Percentiles rank a stretch among this genome's conserved stretches.
Evolutionary conservation across 2,113 vertebrate species (phyloP).

Genomic region (Cyprinus carpio): DNA sequence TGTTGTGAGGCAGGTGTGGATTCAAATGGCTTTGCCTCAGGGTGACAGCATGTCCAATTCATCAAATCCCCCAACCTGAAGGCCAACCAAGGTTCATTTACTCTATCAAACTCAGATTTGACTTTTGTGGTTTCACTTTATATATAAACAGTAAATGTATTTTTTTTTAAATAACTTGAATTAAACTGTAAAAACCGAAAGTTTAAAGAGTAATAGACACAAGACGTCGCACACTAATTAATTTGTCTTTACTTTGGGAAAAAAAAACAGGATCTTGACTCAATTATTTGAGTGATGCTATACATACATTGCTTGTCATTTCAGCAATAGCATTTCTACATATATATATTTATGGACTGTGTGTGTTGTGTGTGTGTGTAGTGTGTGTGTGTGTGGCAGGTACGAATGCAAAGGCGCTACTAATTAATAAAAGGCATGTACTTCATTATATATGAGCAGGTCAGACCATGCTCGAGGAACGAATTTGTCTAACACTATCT

Average conservation of each 20-base stretch:
- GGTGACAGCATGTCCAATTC: slow-evolving; percentile 5
- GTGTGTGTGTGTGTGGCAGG: background rate
- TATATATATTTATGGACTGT: too few relatives aligned
- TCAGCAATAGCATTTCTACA: background rate
- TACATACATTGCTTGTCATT: background rate
- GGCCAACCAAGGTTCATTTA: slow-evolving; percentile 38
- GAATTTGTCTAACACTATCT: background rate
- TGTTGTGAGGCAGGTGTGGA: slow-evolving; percentile 48
- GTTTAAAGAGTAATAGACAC: background rate
- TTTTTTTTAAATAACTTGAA: background rate
- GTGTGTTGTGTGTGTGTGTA: too few relatives aligned
- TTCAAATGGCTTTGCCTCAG: slow-evolving; percentile 33
- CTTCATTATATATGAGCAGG: background rate
- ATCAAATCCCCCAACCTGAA: slow-evolving; percentile 9
- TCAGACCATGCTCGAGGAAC: background rate
- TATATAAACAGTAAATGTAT: background rate
- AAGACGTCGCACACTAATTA: background rate
- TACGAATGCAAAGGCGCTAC: too few relatives aligned
- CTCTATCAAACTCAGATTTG: slow-evolving; percentile 21
- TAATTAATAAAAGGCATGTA: too few relatives aligned
- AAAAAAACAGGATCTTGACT: background rate
- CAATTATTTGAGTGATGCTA: background rate
- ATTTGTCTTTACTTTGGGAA: background rate
- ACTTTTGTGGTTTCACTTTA: slow-evolving; percentile 7
- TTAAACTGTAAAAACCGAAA: background rate